Conservation (phyloP, 2,797 vertebrate genomes). For the Mus caroli region DNA sequence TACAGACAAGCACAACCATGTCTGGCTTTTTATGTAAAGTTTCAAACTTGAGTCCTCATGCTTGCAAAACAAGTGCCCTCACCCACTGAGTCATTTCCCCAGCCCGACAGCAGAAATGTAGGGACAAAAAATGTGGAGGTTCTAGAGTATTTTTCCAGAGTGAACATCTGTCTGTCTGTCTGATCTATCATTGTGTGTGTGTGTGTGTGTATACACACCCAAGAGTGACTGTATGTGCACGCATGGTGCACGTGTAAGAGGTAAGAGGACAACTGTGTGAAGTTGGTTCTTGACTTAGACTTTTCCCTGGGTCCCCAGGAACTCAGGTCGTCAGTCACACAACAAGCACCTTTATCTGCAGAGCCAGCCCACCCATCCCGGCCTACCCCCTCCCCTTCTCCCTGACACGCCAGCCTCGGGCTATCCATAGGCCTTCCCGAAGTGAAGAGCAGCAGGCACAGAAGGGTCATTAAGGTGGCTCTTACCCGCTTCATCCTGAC, state of each 20-base stretch:
- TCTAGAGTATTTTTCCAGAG: neutral
- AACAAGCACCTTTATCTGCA: too few relatives aligned
- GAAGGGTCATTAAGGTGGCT: accelerated
- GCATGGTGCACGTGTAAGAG: neutral
- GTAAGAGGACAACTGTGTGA: neutral
- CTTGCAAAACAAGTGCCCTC: too few relatives aligned
- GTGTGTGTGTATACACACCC: neutral
- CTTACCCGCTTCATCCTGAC: slow-evolving; percentile 97
- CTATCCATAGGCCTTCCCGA: neutral
- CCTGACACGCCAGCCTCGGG: neutral
- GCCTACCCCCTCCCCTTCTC: neutral
- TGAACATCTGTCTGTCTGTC: neutral
- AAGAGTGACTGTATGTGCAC: neutral
- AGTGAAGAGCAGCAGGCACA: neutral
- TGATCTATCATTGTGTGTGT: neutral
- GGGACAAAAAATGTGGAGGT: neutral
- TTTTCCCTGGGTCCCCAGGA: neutral
- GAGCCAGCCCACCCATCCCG: neutral
- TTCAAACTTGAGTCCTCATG: neutral
- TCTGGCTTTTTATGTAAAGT: neutral
- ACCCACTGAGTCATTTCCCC: neutral
- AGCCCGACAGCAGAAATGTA: neutral
- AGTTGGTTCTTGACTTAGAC: neutral
- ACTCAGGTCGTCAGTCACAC: neutral
- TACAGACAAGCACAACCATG: neutral